A percentile compares a stretch with the other conserved stretches of the same genome.
phyloP scores from a whole-genome alignment of 2,113 vertebrate species.

The Alexandromys fortis region DNA sequence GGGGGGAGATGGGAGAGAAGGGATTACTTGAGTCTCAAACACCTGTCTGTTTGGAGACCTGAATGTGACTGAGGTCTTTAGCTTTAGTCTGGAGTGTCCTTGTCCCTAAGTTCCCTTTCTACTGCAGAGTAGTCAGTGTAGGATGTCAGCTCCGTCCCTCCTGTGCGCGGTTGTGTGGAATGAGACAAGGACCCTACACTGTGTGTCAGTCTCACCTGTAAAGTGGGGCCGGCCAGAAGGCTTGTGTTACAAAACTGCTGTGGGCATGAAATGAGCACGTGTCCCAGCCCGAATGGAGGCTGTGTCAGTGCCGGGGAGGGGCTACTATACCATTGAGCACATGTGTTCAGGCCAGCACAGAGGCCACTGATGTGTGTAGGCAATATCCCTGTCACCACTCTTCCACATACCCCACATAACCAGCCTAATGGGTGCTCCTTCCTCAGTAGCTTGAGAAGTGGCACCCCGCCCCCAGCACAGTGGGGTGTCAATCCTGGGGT shows the following conservation, averaged over 20 bases:
- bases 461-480: not conserved
- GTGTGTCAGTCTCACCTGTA: slow-evolving; percentile 68
- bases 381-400: not conserved
- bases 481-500: slow-evolving; percentile 35
- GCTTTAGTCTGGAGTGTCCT: not conserved
- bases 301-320: not conserved
- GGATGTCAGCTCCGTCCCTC: not conserved
- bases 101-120: not conserved
- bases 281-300: not conserved
- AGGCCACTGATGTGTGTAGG: not conserved
- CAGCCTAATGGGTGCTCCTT: not conserved
- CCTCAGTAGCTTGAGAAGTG: not conserved
- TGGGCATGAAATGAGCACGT: not conserved
- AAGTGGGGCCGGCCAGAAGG: not conserved
- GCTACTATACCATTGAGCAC: not conserved
- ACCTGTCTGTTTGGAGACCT: not conserved
- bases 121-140: not conserved
- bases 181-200: not conserved
- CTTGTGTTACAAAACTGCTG: not conserved
- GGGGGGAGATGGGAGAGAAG: not conserved
- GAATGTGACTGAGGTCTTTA: not conserved
- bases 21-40: not conserved
- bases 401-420: not conserved
- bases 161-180: not conserved
- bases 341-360: not conserved